Conservation (phyloP, 2,888 invertebrate species). For the Conops quadrifasciatus region DNA sequence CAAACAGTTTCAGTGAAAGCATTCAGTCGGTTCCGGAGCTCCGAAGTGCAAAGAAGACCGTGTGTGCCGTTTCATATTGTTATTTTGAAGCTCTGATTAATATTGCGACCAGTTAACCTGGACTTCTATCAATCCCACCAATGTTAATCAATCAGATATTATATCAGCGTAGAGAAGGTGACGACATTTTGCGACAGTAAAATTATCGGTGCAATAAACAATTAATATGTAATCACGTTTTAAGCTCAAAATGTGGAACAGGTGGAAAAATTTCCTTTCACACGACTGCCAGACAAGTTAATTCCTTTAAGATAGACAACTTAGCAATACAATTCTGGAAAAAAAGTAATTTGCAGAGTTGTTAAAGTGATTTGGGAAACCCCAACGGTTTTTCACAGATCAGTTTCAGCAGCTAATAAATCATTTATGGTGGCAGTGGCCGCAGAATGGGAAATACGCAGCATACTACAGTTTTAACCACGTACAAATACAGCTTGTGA, state of each 20-base stretch:
- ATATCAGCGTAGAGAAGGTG: conserved; percentile 33
- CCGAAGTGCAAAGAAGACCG: background rate
- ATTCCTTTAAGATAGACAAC: background rate
- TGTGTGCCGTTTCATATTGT: background rate
- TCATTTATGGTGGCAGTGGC: background rate
- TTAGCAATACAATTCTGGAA: background rate
- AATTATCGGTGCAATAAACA: background rate
- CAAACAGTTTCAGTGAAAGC: conserved; percentile 18
- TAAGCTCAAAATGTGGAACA: background rate
- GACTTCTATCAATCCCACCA: conserved; percentile 26
- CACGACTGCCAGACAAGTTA: background rate
- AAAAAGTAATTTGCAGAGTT: background rate
- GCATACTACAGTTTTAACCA: background rate
- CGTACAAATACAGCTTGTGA: background rate
- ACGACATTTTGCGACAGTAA: background rate
- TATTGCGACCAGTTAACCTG: conserved; percentile 43
- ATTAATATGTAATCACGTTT: background rate
- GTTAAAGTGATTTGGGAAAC: background rate
- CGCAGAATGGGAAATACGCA: background rate
- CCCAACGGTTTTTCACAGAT: background rate
- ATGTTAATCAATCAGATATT: conserved; percentile 36
- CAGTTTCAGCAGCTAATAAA: background rate
- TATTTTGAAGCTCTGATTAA: background rate
- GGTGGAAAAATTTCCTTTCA: background rate
- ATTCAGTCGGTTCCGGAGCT: conserved; percentile 26